Conservation (phyloP, 2,797 vertebrate genomes). For the Neoniphon sammara region DNA sequence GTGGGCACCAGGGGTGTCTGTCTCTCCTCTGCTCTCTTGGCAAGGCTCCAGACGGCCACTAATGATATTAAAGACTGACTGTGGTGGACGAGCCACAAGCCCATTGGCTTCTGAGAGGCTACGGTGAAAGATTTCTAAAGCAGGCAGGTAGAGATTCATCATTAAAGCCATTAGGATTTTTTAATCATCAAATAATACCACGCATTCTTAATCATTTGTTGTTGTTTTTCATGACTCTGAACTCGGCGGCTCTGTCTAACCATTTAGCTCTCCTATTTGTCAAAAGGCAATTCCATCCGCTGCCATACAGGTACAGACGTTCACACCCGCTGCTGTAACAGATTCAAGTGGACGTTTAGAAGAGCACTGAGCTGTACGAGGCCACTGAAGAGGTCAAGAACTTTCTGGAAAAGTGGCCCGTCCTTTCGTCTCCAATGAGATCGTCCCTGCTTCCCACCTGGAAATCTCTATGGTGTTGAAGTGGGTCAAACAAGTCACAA, state of each 20-base stretch:
- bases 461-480: conserved; percentile 8
- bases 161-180: neutral
- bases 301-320: neutral
- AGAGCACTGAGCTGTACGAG: neutral
- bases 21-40: conserved; percentile 51
- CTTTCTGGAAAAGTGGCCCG: conserved; percentile 4
- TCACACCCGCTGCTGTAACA: neutral
- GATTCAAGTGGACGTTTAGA: neutral
- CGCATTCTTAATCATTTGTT: neutral
- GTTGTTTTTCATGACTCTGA: neutral
- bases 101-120: neutral
- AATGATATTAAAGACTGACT: conserved; percentile 54
- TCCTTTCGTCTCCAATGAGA: neutral
- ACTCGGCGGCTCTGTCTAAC: neutral
- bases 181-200: too few species aligned
- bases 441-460: neutral
- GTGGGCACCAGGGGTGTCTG: conserved; percentile 42
- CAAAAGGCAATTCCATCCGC: too few species aligned
- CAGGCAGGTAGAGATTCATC: neutral
- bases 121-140: neutral
- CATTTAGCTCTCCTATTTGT: neutral
- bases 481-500: conserved; percentile 5
- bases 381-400: neutral
- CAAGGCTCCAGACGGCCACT: conserved; percentile 54
- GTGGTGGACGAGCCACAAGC: conserved; percentile 3